phyloP scores from a whole-genome alignment of 2,888 invertebrate species.

The Sinodicranocentrus sp. region DNA sequence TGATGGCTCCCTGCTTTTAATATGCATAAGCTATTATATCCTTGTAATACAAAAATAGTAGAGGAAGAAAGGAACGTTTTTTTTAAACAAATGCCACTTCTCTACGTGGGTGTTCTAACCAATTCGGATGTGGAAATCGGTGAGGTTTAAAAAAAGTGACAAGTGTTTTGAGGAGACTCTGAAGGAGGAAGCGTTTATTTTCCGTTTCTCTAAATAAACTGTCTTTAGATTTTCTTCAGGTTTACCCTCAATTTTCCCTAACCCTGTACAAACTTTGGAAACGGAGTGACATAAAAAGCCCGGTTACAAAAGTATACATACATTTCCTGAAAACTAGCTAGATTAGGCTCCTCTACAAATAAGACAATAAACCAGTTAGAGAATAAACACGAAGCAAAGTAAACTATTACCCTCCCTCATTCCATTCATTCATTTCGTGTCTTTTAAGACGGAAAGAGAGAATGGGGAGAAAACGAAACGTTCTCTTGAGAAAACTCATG shows the following conservation, averaged over 20 bases:
- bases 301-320: background rate
- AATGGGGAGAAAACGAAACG: constrained; percentile 12
- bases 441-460: constrained; percentile 19
- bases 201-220: background rate
- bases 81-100: no score
- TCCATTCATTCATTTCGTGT: constrained; percentile 44
- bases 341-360: background rate
- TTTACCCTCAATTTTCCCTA: no score
- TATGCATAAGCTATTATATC: no score
- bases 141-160: constrained; percentile 15
- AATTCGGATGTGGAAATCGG: constrained; percentile 17
- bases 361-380: background rate
- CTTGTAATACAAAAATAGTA: no score
- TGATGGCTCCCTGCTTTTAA: no score
- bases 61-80: no score
- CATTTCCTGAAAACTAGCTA: background rate
- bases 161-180: background rate
- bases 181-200: background rate
- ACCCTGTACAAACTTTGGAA: no score
- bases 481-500: constrained; percentile 22
- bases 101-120: no score
- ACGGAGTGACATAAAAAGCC: background rate
- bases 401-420: constrained; percentile 28
- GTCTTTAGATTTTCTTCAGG: background rate
- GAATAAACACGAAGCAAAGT: constrained; percentile 34